These are phyloP conservation scores for Sminthurinus aureus DNA, from an alignment of 2,888 invertebrate species.

Conservation along the genomic window DNA sequence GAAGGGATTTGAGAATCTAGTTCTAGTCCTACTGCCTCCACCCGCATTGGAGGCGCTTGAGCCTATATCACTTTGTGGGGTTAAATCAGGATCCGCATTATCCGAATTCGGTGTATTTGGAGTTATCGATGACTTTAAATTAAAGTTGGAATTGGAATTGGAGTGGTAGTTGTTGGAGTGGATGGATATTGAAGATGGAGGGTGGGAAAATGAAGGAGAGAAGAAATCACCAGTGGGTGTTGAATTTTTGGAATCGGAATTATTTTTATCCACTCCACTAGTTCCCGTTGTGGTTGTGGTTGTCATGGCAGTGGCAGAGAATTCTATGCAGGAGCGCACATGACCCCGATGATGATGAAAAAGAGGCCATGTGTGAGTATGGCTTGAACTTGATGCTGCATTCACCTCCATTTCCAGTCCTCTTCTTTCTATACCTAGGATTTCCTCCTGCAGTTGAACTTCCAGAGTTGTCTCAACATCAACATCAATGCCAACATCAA, in stretches of 20 bases:
- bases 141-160: too few species aligned
- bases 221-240: too few species aligned
- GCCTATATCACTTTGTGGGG: neutral
- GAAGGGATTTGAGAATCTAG: slow-evolving; percentile 40
- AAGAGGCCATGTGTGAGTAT: slow-evolving; percentile 55
- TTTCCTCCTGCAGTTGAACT: too few species aligned
- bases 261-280: neutral
- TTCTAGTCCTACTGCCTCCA: neutral
- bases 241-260: too few species aligned
- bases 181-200: neutral
- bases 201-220: neutral
- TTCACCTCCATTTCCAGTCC: slow-evolving; percentile 5
- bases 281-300: slow-evolving; percentile 3
- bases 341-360: slow-evolving; percentile 50
- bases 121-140: too few species aligned
- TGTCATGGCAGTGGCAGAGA: slow-evolving; percentile 43
- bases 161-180: too few species aligned
- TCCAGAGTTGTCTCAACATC: too few species aligned
- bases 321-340: slow-evolving; percentile 56
- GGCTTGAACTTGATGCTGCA: neutral
- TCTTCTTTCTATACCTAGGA: neutral
- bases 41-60: neutral
- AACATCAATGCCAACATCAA: neutral
- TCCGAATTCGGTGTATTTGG: neutral
- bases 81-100: neutral